Conservation (phyloP, 2,113 vertebrate species). For the Nerophis ophidion region DNA sequence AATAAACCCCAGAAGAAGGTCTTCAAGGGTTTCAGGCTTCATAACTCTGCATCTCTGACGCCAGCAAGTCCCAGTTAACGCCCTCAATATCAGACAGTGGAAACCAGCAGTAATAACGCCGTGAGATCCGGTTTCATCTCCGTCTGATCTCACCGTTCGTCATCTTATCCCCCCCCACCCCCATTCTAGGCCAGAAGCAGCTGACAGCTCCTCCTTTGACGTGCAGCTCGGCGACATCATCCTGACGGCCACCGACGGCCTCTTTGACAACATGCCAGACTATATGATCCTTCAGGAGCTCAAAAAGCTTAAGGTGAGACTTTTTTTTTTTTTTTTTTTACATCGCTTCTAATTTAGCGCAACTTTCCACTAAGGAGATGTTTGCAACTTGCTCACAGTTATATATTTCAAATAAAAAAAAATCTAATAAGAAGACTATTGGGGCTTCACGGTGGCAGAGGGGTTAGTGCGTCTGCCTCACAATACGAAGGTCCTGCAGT, state of each 20-base stretch:
- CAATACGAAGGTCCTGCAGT: no score
- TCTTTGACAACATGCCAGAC: conserved; percentile 99
- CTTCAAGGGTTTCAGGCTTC: conserved; percentile 20
- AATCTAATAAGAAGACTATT: no score
- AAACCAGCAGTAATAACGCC: conserved; percentile 6
- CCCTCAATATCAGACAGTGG: conserved; percentile 22
- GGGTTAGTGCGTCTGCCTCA: no score
- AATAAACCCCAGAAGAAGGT: conserved; percentile 15
- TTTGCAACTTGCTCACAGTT: no score
- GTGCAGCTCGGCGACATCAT: conserved; percentile 98
- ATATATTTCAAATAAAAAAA: no score
- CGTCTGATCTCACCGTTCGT: conserved; percentile 6
- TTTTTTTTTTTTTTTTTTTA: not conserved
- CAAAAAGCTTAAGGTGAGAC: conserved; percentile 89
- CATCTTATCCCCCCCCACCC: conserved; percentile 32
- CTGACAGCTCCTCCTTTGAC: conserved; percentile 94
- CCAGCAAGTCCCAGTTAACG: conserved; percentile 25
- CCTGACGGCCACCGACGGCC: conserved; percentile 90
- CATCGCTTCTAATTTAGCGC: no score
- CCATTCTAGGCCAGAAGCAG: conserved; percentile 83
- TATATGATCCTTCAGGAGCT: conserved; percentile 99
- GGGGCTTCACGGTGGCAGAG: no score
- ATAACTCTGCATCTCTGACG: conserved; percentile 10
- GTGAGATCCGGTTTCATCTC: conserved; percentile 17
- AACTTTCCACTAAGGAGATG: no score